Conservation (phyloP, 2,797 vertebrate genomes). For the Schizopygopsis malacanthus region DNA sequence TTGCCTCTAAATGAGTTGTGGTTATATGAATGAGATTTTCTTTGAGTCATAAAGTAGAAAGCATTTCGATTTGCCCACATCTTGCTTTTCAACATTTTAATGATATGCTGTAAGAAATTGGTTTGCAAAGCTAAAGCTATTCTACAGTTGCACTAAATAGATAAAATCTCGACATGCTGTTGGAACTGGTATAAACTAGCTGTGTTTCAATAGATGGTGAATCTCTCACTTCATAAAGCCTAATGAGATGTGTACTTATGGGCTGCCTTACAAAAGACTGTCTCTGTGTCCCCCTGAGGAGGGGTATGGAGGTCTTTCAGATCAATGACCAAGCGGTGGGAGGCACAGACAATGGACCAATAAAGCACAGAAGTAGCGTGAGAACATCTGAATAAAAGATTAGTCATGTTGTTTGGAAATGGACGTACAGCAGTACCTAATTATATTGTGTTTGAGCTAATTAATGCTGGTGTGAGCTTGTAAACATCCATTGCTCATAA, state of each 20-base stretch:
- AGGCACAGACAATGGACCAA: conserved; percentile 54
- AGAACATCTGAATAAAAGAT: conserved; percentile 59
- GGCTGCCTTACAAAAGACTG: conserved; percentile 38
- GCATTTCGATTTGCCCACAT: not conserved
- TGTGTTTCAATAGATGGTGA: conserved; percentile 34
- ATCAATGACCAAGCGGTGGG: conserved; percentile 51
- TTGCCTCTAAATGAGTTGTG: not conserved
- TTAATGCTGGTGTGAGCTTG: conserved; percentile 55
- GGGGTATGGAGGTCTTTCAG: conserved; percentile 53
- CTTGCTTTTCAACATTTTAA: not conserved
- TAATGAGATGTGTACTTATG: conserved; percentile 59
- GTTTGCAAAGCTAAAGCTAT: not conserved
- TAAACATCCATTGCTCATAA: conserved; percentile 61
- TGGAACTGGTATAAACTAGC: conserved; percentile 44
- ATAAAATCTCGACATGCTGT: not conserved
- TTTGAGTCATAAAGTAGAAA: not conserved
- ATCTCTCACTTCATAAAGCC: conserved; percentile 15
- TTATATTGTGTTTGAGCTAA: conserved; percentile 57
- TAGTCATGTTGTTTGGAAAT: conserved; percentile 53
- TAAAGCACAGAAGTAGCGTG: conserved; percentile 56
- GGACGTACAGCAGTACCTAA: conserved; percentile 52
- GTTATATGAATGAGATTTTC: not conserved
- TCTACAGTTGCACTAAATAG: conserved; percentile 6
- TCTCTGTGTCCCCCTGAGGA: conserved; percentile 44
- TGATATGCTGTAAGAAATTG: not conserved